Base-by-base conservation (phyloP, 92 coral and sea anemone genomes). In the Ricordea florida region DNA sequence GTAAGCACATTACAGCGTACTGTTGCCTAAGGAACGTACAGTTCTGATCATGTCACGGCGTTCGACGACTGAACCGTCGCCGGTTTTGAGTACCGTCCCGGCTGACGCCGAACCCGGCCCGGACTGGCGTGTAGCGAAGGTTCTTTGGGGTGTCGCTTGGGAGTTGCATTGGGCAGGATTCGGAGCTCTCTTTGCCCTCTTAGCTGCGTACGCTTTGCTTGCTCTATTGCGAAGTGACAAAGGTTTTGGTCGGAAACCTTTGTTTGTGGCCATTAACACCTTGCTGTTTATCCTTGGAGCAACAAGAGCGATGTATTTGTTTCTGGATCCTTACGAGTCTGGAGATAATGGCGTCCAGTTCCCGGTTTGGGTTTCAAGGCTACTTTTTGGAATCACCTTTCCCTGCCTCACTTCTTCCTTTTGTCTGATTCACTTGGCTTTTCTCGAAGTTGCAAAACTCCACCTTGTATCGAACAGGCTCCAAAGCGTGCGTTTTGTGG, bases 91-190 rank as follows among this genome's bases (percentile, higher is more conserved):
- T n/a, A n/a, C n/a, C n/a, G n/a, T n/a, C n/a, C n/a, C n/a, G n/a
- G n/a, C n/a, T n/a, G 51, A 49, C 29, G 79, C 94, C 0, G 98
- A 92, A 61, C 94, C 98, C 4, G 94, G 85, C 14, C 98, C 98
- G 1, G 88, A 81, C 56, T 93, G 94, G 98, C 66, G 79, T 5
- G 78, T 74, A 17, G 98, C 98, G 4, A 85, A 55, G 55, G 70
- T 73, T 30, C 53, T 28, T 11, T 93, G 98, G 98, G 87, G 89
- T 31, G 20, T 79, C 20, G 89, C 87, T 6, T 92, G 98, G 98
- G 87, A 92, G 27, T 24, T 89, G 1, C 98, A 92, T 61, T 92
- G 86, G 79, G 84, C 87, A 23, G 92, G 98, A 3, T 80, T 92
- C 29, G 94, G 98, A 6, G 50, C 71, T 16, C 24, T 51, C 20